Base-by-base conservation (phyloP, 2,797 vertebrate genomes). In the Mycteria americana region DNA sequence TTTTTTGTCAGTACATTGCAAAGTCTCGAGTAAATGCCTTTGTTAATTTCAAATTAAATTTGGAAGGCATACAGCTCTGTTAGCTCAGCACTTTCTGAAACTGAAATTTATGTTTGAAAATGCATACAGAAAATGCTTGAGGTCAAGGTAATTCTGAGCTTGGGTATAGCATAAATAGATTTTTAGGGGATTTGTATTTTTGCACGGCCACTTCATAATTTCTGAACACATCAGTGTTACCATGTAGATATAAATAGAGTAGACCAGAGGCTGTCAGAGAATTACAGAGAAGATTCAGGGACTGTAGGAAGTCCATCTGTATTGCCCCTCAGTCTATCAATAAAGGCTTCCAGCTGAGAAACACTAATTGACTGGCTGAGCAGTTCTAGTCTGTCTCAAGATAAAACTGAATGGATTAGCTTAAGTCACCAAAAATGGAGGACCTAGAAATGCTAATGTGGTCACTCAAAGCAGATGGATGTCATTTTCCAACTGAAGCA, bases 251-350 rank as follows among this genome's bases (percentile, higher is more conserved):
- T 60, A 86, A 84, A 76, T 13, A 77, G 25, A 85, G 17, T 13
- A 39, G 35, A 50, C 4, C 13, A 82, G 10, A 37, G 27, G 24
- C 27, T 63, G 24, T 28, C 48, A 72, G 33, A 56, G 24, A 51
- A 84, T 30, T 64, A 13, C 43, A 75, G 28, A 82, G 57, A 64
- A 84, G 33, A 39, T 46, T 63, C 27, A 67, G 46, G 15, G 39
- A 24, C 65, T 43, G 16, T 17, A 54, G 56, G 30, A 78, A 63
- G 11, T 18, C 30, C 39, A 54, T 35, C 6, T 0, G 0, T 16
- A 25, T 21, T 81, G 13, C 11, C 22, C 28, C 18, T 81, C 39
- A 54, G 27, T 27, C 70, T 63, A 18, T 24, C 30, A 67, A 16
- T 35, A 72, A 85, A 88, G 24, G 31, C 22, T 64, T 76, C 54